Percentiles rank a stretch among this genome's conserved stretches.
These are phyloP conservation scores for Chiloscyllium punctatum DNA, from an alignment of 2,797 vertebrate species.

Conservation along the genomic window DNA sequence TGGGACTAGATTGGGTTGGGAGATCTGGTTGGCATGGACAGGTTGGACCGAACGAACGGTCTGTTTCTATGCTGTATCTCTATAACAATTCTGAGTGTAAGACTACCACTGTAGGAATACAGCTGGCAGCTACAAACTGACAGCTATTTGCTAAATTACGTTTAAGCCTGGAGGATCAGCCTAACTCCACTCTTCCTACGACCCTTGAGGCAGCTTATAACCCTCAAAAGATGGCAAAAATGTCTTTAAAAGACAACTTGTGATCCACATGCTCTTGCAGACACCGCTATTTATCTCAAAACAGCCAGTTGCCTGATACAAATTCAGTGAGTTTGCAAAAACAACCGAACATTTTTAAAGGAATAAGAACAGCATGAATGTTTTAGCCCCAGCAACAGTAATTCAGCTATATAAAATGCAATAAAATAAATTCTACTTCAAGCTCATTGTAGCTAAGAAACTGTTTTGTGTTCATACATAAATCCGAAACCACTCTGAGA, in stretches of 20 bases:
- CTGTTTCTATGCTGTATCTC: no score
- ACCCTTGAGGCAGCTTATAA: background rate
- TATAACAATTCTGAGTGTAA: background rate
- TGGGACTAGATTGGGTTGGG: no score
- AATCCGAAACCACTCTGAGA: background rate
- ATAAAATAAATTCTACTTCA: background rate
- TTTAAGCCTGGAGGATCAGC: no score
- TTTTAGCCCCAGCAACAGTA: background rate
- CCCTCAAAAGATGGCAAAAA: background rate
- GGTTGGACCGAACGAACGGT: no score
- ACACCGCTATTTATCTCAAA: background rate
- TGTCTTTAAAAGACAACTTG: background rate
- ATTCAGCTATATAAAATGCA: background rate
- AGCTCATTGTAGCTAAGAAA: background rate
- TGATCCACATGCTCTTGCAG: background rate
- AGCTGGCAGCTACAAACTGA: background rate
- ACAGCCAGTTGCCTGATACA: background rate
- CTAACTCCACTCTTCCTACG: background rate
- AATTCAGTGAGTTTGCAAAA: background rate
- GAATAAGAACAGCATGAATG: no score
- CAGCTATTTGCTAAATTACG: background rate
- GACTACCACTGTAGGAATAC: background rate
- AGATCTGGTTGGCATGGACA: no score
- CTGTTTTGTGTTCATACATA: background rate
- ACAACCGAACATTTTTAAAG: background rate